These are phyloP conservation scores for Leptogaster cylindrica DNA, from an alignment of 2,888 invertebrate species.

Conservation along the genomic window DNA sequence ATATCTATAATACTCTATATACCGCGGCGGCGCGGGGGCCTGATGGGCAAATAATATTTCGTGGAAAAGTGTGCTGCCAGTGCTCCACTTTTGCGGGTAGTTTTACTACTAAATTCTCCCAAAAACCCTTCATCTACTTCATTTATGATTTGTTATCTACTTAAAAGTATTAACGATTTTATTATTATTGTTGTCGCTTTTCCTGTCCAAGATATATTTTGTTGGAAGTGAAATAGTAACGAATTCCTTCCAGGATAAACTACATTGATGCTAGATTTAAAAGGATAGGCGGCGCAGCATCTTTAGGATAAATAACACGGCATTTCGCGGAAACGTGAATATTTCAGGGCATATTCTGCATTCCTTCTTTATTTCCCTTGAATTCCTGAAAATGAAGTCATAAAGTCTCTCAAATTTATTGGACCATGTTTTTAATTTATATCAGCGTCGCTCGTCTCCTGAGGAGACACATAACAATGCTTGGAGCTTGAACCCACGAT, in stretches of 20 bases:
- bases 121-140: no score
- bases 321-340: constrained; percentile 22
- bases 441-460: constrained; percentile 48
- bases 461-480: constrained; percentile 28
- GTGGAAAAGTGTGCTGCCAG: not conserved
- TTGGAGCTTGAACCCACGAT: no score
- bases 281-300: not conserved
- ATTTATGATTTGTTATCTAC: constrained; percentile 35
- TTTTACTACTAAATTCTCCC: constrained; percentile 1
- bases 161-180: constrained; percentile 32
- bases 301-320: constrained; percentile 22
- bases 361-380: constrained; percentile 34
- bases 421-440: constrained; percentile 52
- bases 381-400: constrained; percentile 47
- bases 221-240: not conserved
- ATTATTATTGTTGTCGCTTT: no score
- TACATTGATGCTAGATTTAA: constrained; percentile 3
- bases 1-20: not conserved
- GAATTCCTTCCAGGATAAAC: not conserved
- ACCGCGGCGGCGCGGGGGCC: no score
- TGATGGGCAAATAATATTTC: not conserved
- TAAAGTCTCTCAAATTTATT: constrained; percentile 52
- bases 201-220: constrained; percentile 24
- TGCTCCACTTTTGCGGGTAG: not conserved
- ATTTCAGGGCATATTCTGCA: constrained; percentile 18